Conservation (phyloP, 2,888 invertebrate genomes). For the Spatulosminthurus flaviceps region DNA sequence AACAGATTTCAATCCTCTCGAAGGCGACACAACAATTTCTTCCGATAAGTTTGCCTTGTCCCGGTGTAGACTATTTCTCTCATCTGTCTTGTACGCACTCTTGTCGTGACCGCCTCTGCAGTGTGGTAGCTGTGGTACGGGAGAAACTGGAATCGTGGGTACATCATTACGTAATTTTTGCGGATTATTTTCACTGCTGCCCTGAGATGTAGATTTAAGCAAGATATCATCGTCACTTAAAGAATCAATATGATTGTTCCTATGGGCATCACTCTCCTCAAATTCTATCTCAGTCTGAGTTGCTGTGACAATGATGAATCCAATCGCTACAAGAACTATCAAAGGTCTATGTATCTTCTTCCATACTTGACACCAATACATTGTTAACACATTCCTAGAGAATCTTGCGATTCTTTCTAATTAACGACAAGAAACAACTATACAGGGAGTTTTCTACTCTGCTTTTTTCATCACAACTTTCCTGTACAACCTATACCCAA, state of each 20-base stretch:
- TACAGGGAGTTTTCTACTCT: not conserved
- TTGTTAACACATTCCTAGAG: not conserved
- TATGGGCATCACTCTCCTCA: slow-evolving; percentile 23
- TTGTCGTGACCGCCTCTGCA: slow-evolving; percentile 26
- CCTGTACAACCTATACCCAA: not conserved
- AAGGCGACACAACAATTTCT: slow-evolving; percentile 24
- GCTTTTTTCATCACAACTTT: not conserved
- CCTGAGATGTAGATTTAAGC: not conserved
- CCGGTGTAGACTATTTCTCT: not conserved
- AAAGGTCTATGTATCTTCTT: slow-evolving; percentile 45
- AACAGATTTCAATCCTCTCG: not conserved
- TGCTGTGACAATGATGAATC: slow-evolving; percentile 14
- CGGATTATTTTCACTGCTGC: not conserved
- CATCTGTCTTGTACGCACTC: not conserved
- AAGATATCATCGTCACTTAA: slow-evolving; percentile 36
- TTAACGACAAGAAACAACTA: not conserved
- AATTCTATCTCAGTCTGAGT: slow-evolving; percentile 24
- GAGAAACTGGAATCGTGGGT: slow-evolving; percentile 22
- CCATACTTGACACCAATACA: slow-evolving; percentile 40
- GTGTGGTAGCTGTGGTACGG: slow-evolving; percentile 41
- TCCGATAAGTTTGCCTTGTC: slow-evolving; percentile 32
- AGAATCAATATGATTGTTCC: slow-evolving; percentile 10
- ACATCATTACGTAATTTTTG: not conserved
- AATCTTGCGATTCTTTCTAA: too few species aligned
- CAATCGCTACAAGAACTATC: slow-evolving; percentile 5